Conservation (phyloP, 2,797 vertebrate genomes). For the Aphelocoma californica region DNA sequence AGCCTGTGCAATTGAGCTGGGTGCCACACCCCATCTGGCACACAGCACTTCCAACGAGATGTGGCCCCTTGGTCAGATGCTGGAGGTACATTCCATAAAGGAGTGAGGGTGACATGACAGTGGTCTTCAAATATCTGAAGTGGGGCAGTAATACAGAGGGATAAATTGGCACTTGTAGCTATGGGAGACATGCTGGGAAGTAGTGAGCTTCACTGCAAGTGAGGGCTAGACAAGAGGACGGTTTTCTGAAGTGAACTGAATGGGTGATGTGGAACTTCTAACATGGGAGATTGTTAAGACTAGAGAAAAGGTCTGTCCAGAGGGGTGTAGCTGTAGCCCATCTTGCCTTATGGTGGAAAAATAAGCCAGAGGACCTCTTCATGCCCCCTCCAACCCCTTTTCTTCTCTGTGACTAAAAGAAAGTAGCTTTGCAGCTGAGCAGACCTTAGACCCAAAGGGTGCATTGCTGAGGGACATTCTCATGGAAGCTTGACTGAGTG, state of each 20-base stretch:
- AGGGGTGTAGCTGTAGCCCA: not conserved
- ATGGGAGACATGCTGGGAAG: not conserved
- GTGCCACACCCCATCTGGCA: not conserved
- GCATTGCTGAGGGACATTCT: not conserved
- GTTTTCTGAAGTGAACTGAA: not conserved
- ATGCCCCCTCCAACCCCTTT: not conserved
- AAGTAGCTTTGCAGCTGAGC: not conserved
- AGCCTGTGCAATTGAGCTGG: not conserved
- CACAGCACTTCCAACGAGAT: not conserved
- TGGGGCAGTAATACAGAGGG: not conserved
- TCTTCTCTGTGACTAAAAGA: not conserved
- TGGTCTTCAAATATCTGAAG: not conserved
- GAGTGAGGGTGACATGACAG: not conserved
- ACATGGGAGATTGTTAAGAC: not conserved
- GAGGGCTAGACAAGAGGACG: accelerated
- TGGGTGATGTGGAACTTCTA: not conserved
- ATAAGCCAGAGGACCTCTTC: not conserved
- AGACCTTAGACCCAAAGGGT: not conserved
- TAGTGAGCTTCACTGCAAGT: not conserved
- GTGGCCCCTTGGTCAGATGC: not conserved
- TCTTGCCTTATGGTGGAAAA: not conserved
- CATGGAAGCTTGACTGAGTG: not conserved
- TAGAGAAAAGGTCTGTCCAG: not conserved
- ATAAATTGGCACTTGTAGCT: not conserved
- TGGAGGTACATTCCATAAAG: not conserved